phyloP scores from a whole-genome alignment of 2,113 vertebrate genomes.

The Trematocara marginatum region DNA sequence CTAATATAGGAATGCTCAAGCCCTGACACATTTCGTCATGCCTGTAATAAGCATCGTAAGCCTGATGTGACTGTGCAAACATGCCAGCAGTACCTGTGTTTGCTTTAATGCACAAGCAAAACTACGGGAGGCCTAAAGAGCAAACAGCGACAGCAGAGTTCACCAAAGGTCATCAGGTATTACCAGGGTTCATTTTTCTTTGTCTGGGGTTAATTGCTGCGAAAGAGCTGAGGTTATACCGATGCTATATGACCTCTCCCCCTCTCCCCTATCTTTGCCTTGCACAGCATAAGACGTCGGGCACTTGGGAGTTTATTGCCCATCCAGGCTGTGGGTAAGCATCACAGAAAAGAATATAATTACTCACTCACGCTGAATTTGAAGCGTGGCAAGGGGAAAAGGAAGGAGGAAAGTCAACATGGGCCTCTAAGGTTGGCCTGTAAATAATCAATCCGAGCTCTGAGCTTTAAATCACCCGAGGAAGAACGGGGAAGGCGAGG shows the following conservation, averaged over 20 bases:
- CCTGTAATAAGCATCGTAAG: background rate
- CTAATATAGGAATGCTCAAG: background rate
- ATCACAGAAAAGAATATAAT: background rate
- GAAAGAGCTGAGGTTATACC: slow-evolving; percentile 10
- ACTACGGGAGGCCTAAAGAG: background rate
- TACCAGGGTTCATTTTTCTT: background rate
- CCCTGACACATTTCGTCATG: background rate
- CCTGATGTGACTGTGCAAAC: background rate
- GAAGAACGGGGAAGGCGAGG: background rate
- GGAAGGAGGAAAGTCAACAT: background rate
- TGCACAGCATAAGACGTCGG: background rate
- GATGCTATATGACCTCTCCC: background rate
- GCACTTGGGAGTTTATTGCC: background rate
- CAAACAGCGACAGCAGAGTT: background rate
- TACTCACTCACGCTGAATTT: slow-evolving; percentile 12
- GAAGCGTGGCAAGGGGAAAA: background rate
- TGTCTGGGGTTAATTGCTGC: slow-evolving; percentile 54
- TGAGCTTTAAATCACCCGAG: slow-evolving; percentile 31
- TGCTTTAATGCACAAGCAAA: background rate
- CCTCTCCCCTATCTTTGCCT: slow-evolving; percentile 13
- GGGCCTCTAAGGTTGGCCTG: background rate
- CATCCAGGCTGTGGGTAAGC: background rate
- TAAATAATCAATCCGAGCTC: slow-evolving; percentile 41
- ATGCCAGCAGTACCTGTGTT: background rate
- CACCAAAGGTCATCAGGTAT: background rate